Percentiles rank a stretch among this genome's conserved stretches.
phyloP scores from a whole-genome alignment of 2,113 vertebrate genomes.

The Collichthys lucidus region DNA sequence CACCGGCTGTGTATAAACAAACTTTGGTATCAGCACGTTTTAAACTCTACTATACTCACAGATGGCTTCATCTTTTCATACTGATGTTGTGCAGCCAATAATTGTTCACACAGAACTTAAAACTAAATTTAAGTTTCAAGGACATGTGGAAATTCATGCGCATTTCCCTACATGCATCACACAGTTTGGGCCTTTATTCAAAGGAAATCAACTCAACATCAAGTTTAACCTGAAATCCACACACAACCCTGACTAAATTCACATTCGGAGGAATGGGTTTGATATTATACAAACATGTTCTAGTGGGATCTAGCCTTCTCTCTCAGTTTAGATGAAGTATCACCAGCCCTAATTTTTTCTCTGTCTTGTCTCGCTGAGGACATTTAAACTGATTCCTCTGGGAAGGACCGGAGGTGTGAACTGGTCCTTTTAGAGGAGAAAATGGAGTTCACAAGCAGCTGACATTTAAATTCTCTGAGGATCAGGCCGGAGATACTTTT shows the following conservation, averaged over 20 bases:
- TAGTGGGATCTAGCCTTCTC: background rate
- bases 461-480: slow-evolving; percentile 54
- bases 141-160: background rate
- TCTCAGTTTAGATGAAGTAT: slow-evolving; percentile 9
- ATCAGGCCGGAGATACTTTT: slow-evolving; percentile 22
- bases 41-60: background rate
- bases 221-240: background rate
- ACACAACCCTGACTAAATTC: background rate
- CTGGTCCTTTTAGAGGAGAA: slow-evolving; percentile 50
- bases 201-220: background rate
- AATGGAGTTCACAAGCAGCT: slow-evolving; percentile 54
- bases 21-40: background rate
- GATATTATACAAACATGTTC: background rate
- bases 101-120: background rate
- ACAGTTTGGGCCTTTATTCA: background rate
- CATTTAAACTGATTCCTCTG: slow-evolving; percentile 1
- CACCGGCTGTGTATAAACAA: background rate
- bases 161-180: background rate
- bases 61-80: background rate
- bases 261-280: background rate
- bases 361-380: slow-evolving; percentile 4
- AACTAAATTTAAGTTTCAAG: background rate
- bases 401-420: slow-evolving; percentile 53
- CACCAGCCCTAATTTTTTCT: background rate
- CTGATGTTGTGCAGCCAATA: background rate